Base-by-base conservation (phyloP, 2,888 invertebrate genomes). In the Heterodera filipjevi region DNA sequence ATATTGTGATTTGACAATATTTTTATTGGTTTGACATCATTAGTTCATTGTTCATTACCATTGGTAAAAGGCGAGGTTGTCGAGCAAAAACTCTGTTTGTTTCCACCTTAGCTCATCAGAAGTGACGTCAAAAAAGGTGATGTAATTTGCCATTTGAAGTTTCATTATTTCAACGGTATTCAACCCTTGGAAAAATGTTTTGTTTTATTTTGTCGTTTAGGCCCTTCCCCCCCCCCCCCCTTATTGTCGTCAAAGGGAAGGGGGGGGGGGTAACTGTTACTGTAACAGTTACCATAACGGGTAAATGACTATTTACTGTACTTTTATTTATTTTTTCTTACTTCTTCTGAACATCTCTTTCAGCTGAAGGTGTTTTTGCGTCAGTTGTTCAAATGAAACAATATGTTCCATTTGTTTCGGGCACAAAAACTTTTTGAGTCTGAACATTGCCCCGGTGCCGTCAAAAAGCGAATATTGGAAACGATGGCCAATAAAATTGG, bases 351-450 rank as follows among this genome's bases (percentile, higher is more conserved):
- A 0, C 27, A 59, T 59, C 8, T 27, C 27, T 59, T 59, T 59
- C 59, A 59, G n/a, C 8, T 59, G 10, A 1, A 27, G 27, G 22
- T 59, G 27, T 2, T 59, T 12, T 59, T 59, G 22, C 27, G 10
- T 59, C 10, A 59, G 19, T 49, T 49, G 16, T 49, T 3, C 49
- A 49, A 49, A 49, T 49, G 19, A 49, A 49, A 19, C 49, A 16
- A 49, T 27, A 19, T 53, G 16, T 19, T 59, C 27, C 59, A 27
- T 27, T n/a, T 19, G 22, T 59, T 59, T 59, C 12, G 59, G 59
- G 59, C n/a, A 59, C 59, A 59, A 12, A 59, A 59, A 59, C 27
- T 59, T 19, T 59, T 59, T n/a, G 59, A 59, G 59, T 59, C 59
- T 27, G 59, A 27, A 59, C 6, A 59, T 8, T 27, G 59, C 59